These are phyloP conservation scores for Luperina nickerlii DNA, from an alignment of 2,888 invertebrate genomes.

Conservation along the genomic window DNA sequence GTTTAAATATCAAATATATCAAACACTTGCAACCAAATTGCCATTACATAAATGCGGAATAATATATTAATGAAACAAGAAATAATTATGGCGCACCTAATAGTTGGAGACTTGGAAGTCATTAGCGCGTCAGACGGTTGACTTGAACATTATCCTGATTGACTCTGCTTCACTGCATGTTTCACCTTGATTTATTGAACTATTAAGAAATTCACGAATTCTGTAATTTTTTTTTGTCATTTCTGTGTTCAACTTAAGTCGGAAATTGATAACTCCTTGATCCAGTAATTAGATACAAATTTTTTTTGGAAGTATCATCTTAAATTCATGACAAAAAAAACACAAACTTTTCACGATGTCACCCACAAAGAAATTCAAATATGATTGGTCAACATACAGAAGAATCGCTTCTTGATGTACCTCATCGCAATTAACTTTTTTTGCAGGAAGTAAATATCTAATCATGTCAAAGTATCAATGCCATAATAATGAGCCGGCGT, in stretches of 20 bases:
- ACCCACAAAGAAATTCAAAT: background rate
- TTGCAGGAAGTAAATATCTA: constrained; percentile 20
- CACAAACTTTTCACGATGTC: background rate
- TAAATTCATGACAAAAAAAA: background rate
- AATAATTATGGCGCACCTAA: constrained; percentile 33
- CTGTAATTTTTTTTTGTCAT: constrained; percentile 10
- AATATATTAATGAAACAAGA: constrained; percentile 41
- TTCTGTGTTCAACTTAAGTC: background rate
- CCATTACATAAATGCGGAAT: constrained; percentile 35
- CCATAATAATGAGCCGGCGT: constrained; percentile 24
- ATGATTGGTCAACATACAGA: background rate
- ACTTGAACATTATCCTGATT: constrained; percentile 52
- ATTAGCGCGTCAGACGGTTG: constrained; percentile 47
- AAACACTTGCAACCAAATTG: constrained; percentile 50
- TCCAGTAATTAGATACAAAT: background rate
- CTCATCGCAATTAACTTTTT: constrained; percentile 31
- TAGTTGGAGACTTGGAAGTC: constrained; percentile 43
- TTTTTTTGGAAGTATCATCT: too few relatives aligned
- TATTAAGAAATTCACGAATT: constrained; percentile 18
- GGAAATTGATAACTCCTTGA: background rate
- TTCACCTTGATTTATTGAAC: constrained; percentile 51
- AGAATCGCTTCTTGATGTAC: background rate
- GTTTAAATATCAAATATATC: constrained; percentile 43
- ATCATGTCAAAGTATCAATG: constrained; percentile 47
- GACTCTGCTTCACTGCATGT: constrained; percentile 43